Percentiles rank a stretch among this genome's conserved stretches.
phyloP scores from a whole-genome alignment of 53 echinoderm and acorn worm genomes.

The Temnopleurus reevesii region DNA sequence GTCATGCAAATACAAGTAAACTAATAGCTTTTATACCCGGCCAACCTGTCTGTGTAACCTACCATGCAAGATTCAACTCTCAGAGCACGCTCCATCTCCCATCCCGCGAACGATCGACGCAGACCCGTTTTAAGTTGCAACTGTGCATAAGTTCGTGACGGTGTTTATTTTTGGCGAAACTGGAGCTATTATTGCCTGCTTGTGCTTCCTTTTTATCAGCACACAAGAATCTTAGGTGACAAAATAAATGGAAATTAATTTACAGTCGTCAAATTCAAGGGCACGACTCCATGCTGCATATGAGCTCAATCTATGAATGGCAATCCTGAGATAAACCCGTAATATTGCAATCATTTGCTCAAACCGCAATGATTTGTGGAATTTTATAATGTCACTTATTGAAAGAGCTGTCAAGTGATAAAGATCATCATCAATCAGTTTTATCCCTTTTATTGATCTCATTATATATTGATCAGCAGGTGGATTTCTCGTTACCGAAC shows the following conservation, averaged over 20 bases:
- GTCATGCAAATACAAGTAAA: slow-evolving; percentile 47
- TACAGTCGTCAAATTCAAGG: background rate
- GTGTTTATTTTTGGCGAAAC: background rate
- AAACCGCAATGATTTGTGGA: background rate
- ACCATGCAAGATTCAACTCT: background rate
- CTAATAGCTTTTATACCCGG: background rate
- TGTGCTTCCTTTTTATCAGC: background rate
- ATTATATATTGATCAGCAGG: background rate
- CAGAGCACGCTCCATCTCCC: background rate
- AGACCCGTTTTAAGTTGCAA: background rate
- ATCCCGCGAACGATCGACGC: background rate
- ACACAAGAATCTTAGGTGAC: background rate
- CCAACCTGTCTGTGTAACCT: slow-evolving; percentile 20
- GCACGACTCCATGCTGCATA: background rate
- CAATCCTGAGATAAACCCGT: background rate
- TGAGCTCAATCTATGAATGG: background rate
- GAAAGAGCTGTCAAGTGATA: slow-evolving; percentile 16
- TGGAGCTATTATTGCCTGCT: background rate
- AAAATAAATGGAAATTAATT: slow-evolving; percentile 11
- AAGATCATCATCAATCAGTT: slow-evolving; percentile 15
- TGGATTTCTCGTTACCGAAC: background rate
- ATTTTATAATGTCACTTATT: background rate
- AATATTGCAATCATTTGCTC: background rate
- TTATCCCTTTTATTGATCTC: slow-evolving; percentile 27
- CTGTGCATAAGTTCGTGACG: background rate